Evolutionary conservation across 2,888 invertebrate species (phyloP).

Genomic region (Crocallis elinguaria): DNA sequence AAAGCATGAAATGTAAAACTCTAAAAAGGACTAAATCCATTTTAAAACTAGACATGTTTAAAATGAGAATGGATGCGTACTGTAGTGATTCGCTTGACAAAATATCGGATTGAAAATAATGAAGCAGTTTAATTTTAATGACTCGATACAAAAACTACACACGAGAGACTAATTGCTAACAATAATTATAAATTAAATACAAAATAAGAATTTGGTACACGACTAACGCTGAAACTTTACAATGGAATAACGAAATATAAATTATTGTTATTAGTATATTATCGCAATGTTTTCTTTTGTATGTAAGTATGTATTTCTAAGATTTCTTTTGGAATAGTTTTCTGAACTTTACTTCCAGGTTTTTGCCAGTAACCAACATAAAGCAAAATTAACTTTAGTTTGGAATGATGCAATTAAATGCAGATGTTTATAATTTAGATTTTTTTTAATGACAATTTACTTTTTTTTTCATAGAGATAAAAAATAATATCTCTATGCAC

Average conservation of each 20-base stretch:
- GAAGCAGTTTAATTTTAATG: slow-evolving; percentile 29
- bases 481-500: slow-evolving; percentile 3
- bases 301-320: too few relatives aligned
- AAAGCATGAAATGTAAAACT: slow-evolving; percentile 20
- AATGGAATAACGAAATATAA: too few relatives aligned
- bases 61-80: neutral
- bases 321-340: neutral
- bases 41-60: neutral
- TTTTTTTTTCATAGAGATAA: neutral
- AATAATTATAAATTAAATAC: slow-evolving; percentile 28
- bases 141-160: slow-evolving; percentile 33
- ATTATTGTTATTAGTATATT: too few relatives aligned
- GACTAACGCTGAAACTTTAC: slow-evolving; percentile 22
- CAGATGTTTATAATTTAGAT: too few relatives aligned
- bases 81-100: neutral
- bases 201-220: slow-evolving; percentile 39
- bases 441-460: too few relatives aligned
- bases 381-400: too few relatives aligned
- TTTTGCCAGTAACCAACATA: too few relatives aligned
- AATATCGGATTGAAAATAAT: slow-evolving; percentile 1
- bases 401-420: too few relatives aligned
- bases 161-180: slow-evolving; percentile 15
- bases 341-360: too few relatives aligned
- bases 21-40: neutral
- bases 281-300: too few relatives aligned